Conservation (phyloP, 2,797 vertebrate genomes). For the Xyrichtys novacula region DNA sequence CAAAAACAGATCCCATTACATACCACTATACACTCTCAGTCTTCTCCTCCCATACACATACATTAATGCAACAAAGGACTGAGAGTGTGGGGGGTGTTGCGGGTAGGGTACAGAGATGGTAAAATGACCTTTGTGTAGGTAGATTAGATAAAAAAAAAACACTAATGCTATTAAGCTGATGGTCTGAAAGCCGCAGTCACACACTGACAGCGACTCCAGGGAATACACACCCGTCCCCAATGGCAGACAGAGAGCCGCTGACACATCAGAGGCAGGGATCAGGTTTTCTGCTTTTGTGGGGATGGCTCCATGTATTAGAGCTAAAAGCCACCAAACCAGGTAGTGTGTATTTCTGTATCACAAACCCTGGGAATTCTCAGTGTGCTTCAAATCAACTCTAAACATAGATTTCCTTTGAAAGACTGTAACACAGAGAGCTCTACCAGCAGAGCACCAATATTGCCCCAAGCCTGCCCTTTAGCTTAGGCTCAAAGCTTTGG, state of each 20-base stretch:
- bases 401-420: slow-evolving; percentile 47
- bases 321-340: slow-evolving; percentile 76
- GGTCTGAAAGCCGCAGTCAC: slow-evolving; percentile 77
- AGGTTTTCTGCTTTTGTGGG: slow-evolving; percentile 74
- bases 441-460: slow-evolving; percentile 8
- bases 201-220: slow-evolving; percentile 62
- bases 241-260: slow-evolving; percentile 69
- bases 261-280: slow-evolving; percentile 76
- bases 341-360: slow-evolving; percentile 66
- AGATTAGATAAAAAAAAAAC: slow-evolving; percentile 81
- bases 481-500: slow-evolving; percentile 8
- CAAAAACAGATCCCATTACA: slow-evolving; percentile 71
- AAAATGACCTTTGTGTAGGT: slow-evolving; percentile 66
- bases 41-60: slow-evolving; percentile 47
- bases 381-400: slow-evolving; percentile 40
- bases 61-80: slow-evolving; percentile 47
- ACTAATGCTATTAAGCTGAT: slow-evolving; percentile 78
- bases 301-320: slow-evolving; percentile 57
- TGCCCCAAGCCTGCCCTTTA: slow-evolving; percentile 11
- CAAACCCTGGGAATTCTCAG: slow-evolving; percentile 55
- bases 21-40: slow-evolving; percentile 59
- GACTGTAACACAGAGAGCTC: slow-evolving; percentile 30
- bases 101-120: slow-evolving; percentile 49
- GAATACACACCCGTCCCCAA: slow-evolving; percentile 74
- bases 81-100: slow-evolving; percentile 35